A percentile compares a stretch with the other conserved stretches of the same genome.
Evolutionary conservation across 2,888 invertebrate species (phyloP).

Genomic region (Stenodera caucasica): DNA sequence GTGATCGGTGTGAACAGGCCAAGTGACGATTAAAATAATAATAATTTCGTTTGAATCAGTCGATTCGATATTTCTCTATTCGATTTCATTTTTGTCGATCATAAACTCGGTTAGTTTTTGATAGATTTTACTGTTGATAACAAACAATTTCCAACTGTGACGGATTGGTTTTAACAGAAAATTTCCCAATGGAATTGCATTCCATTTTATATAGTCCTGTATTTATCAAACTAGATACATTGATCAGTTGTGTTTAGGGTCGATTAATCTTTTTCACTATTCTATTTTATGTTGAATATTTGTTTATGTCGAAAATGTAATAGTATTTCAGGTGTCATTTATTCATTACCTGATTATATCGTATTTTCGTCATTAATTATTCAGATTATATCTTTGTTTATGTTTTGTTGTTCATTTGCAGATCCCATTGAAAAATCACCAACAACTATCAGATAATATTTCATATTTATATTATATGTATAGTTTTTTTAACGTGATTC

Average conservation of each 20-base stretch:
- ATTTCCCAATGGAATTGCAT: conserved; percentile 51
- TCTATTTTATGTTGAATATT: conserved; percentile 38
- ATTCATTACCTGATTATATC: conserved; percentile 39
- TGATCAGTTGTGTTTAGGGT: conserved; percentile 43
- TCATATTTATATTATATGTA: not conserved
- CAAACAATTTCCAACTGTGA: conserved; percentile 47
- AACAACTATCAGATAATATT: not conserved
- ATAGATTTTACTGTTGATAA: conserved; percentile 44
- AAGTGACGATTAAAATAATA: conserved; percentile 34
- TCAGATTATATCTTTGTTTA: conserved; percentile 33
- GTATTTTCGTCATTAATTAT: conserved; percentile 37
- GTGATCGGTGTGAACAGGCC: conserved; percentile 38
- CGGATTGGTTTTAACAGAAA: conserved; percentile 49
- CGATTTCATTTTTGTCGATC: conserved; percentile 25
- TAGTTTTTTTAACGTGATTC: not conserved
- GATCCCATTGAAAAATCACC: conserved; percentile 29
- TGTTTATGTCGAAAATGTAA: conserved; percentile 39
- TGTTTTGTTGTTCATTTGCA: conserved; percentile 18
- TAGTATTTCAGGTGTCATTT: conserved; percentile 38
- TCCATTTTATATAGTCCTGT: conserved; percentile 45
- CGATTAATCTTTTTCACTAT: conserved; percentile 50
- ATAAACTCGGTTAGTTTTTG: conserved; percentile 44
- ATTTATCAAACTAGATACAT: conserved; percentile 44
- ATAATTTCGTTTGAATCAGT: conserved; percentile 19
- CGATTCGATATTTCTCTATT: conserved; percentile 37